Conservation (phyloP, 1,140 invertebrate species). For the Diachasmimorpha longicaudata region DNA sequence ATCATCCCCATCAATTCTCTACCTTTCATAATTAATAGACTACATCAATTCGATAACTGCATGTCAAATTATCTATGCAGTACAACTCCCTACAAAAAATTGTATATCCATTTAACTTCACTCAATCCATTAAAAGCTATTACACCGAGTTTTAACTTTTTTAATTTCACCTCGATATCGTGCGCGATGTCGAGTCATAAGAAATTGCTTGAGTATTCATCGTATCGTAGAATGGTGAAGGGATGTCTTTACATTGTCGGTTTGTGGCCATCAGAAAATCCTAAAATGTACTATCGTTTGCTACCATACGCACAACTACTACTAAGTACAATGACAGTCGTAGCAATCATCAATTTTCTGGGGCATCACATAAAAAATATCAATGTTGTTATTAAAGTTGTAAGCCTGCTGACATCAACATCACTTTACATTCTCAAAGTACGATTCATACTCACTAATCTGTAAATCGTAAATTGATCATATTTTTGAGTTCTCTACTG, state of each 20-base stretch:
- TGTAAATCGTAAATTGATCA: too few species aligned
- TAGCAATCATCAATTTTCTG: not conserved
- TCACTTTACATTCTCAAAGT: conserved; percentile 33
- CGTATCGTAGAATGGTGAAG: not conserved
- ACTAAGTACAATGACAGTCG: not conserved
- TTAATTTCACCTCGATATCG: not conserved
- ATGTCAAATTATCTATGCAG: not conserved
- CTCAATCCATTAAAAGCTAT: not conserved
- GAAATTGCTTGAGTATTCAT: not conserved
- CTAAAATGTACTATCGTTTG: not conserved
- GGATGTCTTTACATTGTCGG: not conserved
- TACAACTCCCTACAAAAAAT: too few species aligned
- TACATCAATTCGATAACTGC: too few species aligned
- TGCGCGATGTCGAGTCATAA: not conserved
- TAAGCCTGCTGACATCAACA: conserved; percentile 30
- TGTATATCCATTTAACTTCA: not conserved
- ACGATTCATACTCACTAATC: not conserved
- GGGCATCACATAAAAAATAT: not conserved
- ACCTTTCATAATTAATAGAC: too few species aligned
- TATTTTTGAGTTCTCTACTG: too few species aligned
- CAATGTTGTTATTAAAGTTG: not conserved
- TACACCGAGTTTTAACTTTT: not conserved
- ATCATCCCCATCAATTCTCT: too few species aligned
- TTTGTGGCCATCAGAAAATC: not conserved
- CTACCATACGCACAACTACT: not conserved